A percentile compares a stretch with the other conserved stretches of the same genome.
Evolutionary conservation across 2,113 vertebrate species (phyloP).

Genomic region (Oxyura jamaicensis): DNA sequence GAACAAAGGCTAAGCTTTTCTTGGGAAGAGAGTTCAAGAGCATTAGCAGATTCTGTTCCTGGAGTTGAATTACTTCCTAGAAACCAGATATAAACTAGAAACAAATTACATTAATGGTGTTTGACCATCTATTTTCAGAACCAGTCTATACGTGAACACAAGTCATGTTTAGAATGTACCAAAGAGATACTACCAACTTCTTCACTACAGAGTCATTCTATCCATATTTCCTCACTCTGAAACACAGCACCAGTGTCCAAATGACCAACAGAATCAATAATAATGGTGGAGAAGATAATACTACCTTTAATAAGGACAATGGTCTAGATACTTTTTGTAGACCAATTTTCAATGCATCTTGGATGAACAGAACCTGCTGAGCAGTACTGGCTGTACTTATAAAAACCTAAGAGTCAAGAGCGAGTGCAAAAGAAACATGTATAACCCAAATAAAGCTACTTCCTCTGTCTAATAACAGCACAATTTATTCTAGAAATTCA

Average conservation of each 20-base stretch:
- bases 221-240: background rate
- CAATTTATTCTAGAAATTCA: background rate
- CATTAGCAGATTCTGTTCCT: background rate
- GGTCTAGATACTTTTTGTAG: background rate
- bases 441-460: background rate
- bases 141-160: background rate
- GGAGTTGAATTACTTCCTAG: background rate
- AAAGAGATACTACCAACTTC: background rate
- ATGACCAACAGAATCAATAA: background rate
- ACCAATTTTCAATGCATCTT: background rate
- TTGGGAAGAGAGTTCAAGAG: background rate
- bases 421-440: background rate
- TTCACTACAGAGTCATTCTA: background rate
- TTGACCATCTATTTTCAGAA: background rate
- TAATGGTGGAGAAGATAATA: background rate
- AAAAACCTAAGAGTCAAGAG: background rate
- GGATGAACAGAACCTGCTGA: background rate
- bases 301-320: background rate
- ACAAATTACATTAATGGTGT: background rate
- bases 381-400: background rate
- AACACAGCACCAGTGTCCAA: rapidly evolving
- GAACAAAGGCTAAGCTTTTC: background rate
- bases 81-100: background rate
- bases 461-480: background rate
- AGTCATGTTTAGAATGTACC: background rate